Base-by-base conservation (phyloP, 2,113 vertebrate genomes). In the Bubo scandiacus region DNA sequence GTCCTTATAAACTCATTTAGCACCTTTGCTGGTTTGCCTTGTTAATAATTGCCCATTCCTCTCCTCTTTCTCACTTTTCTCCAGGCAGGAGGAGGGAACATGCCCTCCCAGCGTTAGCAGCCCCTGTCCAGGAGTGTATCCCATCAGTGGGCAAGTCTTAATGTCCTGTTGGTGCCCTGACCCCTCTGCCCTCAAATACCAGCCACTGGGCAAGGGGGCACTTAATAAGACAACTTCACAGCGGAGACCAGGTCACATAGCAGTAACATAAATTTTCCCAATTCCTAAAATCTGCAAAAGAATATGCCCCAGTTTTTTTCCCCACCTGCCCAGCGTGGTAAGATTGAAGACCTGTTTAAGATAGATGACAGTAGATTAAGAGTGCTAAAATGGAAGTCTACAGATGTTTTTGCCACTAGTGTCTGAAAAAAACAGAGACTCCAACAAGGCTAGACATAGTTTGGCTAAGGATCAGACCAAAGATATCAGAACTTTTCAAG, bases 391-490 rank as follows among this genome's bases (percentile, higher is more conserved):
- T 61, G 52, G 66, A 95, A 91, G 23, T 29, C 70, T 85, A 81
- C 47, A 92, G 63, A 74, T 91, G 84, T 38, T 96, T 94, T 96
- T 95, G 66, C 66, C 55, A 57, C 32, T 54, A 18, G 25, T 47
- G 25, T n/a, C 43, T 81, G 81, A 81, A 84, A 75, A 92, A 79
- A 94, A 81, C 82, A 97, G 54, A 97, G 54, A 65, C 36, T 90
- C 22, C 62, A 91, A 61, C 62, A 91, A 89, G 34, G 55, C 67
- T 88, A 85, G 73, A 83, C 38, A 51, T 42, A 72, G 43, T 65
- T 43, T 90, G 74, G 75, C 70, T 66, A 93, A 91, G 71, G 72
- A 91, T 93, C 73, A 91, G 77, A 90, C 84, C 54, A 86, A 86
- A 95, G 75, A 52, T 47, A 91, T 29, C 43, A 72, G 77, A 91